Conservation (phyloP, 2,797 vertebrate genomes). For the Cyprinodon diabolis region DNA sequence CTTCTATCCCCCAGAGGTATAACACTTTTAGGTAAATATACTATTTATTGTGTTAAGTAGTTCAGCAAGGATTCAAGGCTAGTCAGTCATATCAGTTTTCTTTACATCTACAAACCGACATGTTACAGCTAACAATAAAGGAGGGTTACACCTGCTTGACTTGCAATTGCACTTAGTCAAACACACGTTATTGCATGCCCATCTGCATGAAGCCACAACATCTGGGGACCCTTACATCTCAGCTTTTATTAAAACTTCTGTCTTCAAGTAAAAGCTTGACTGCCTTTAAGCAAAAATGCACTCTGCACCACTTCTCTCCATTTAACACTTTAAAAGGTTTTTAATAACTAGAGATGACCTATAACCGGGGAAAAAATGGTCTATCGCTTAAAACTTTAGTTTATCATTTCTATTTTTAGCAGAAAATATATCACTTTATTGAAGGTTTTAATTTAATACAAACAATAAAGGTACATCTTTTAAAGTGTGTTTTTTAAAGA, state of each 20-base stretch:
- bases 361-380: too few species aligned
- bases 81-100: background rate
- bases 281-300: conserved; percentile 42
- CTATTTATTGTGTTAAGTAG: background rate
- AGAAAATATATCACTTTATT: too few species aligned
- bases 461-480: background rate
- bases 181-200: conserved; percentile 26
- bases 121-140: conserved; percentile 49
- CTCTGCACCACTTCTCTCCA: conserved; percentile 20
- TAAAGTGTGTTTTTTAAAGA: background rate
- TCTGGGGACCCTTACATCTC: background rate
- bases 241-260: conserved; percentile 26
- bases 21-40: too few species aligned
- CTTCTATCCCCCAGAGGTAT: background rate
- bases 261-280: conserved; percentile 28
- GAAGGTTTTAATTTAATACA: background rate
- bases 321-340: background rate
- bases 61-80: background rate
- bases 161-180: conserved; percentile 30
- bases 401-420: too few species aligned
- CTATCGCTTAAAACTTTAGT: too few species aligned
- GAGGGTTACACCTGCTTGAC: conserved; percentile 30
- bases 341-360: background rate
- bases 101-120: conserved; percentile 8
- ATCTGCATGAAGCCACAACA: conserved; percentile 17